Evolutionary conservation across 2,113 vertebrate genomes (phyloP).

Genomic region (Takifugu bimaculatus): DNA sequence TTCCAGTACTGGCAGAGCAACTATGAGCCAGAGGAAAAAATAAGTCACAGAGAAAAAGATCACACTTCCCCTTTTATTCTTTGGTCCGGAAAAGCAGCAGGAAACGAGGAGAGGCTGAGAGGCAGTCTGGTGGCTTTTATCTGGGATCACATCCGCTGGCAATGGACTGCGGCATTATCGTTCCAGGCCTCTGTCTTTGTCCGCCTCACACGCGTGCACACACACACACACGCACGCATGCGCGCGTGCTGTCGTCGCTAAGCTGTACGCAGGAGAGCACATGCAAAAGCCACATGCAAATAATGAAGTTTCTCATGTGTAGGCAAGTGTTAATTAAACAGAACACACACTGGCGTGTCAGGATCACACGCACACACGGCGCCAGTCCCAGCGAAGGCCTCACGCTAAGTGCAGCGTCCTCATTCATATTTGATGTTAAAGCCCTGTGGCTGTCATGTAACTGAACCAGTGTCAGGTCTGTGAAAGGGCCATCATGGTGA

Average conservation of each 20-base stretch:
- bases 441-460: conserved; percentile 49
- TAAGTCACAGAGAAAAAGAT: conserved; percentile 30
- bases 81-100: conserved; percentile 50
- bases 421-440: conserved; percentile 56
- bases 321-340: conserved; percentile 50
- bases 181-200: conserved; percentile 57
- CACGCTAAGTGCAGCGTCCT: conserved; percentile 38
- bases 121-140: conserved; percentile 53
- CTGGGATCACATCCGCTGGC: conserved; percentile 57
- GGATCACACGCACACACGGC: neutral
- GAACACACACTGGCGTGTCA: conserved; percentile 8
- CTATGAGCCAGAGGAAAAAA: conserved; percentile 30
- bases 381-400: conserved; percentile 20
- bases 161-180: conserved; percentile 41
- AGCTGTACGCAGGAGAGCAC: conserved; percentile 29
- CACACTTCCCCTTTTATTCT: conserved; percentile 19
- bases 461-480: conserved; percentile 51
- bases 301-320: conserved; percentile 32
- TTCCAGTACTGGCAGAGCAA: conserved; percentile 45
- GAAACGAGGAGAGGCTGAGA: conserved; percentile 37
- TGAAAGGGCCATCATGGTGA: conserved; percentile 51
- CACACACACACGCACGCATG: conserved; percentile 9
- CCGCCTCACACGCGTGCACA: conserved; percentile 14
- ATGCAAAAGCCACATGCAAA: conserved; percentile 15
- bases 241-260: conserved; percentile 16